Percentiles rank a stretch among this genome's conserved stretches.
These are phyloP conservation scores for Apodemia mormo DNA, from an alignment of 2,888 invertebrate species.

Conservation along the genomic window DNA sequence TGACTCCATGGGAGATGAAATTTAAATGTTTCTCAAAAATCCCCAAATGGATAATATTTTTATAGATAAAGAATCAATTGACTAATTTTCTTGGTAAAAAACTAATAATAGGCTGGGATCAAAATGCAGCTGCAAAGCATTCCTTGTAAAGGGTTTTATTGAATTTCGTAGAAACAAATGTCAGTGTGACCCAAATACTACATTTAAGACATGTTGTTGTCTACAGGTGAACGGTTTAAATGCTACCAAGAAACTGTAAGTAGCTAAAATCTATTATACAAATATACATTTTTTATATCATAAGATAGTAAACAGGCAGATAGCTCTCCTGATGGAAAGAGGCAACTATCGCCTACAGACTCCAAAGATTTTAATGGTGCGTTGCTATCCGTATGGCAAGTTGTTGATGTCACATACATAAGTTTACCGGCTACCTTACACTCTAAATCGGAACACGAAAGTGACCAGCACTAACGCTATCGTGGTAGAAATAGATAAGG, in stretches of 20 bases:
- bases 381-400: too few species aligned
- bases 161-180: slow-evolving; percentile 6
- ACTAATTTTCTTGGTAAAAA: slow-evolving; percentile 2
- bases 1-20: slow-evolving; percentile 10
- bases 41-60: not conserved
- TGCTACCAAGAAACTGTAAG: not conserved
- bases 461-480: too few species aligned
- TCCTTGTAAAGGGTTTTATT: not conserved
- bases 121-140: not conserved
- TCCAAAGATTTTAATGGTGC: too few species aligned
- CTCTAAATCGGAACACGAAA: too few species aligned
- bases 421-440: too few species aligned
- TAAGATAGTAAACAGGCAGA: too few species aligned
- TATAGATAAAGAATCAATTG: not conserved
- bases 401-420: too few species aligned
- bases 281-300: too few species aligned
- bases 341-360: too few species aligned
- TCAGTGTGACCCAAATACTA: slow-evolving; percentile 1
- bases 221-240: not conserved
- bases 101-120: not conserved
- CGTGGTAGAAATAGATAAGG: too few species aligned
- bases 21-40: not conserved
- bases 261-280: not conserved
- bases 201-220: not conserved
- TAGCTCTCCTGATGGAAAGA: too few species aligned